These are phyloP conservation scores for Hyla sarda DNA, from an alignment of 2,113 vertebrate genomes.

Conservation along the genomic window DNA sequence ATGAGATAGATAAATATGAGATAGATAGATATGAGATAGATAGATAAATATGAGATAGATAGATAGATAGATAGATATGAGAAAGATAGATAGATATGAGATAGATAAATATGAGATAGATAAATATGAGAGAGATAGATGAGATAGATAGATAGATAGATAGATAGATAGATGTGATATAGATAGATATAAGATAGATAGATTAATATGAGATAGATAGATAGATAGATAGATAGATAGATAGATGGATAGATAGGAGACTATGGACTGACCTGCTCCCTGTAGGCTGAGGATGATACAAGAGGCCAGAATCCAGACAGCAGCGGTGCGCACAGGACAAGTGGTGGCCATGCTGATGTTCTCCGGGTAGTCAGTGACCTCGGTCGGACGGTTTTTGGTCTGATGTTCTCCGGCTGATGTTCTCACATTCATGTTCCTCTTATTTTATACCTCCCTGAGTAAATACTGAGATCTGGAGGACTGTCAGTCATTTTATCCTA, in stretches of 20 bases:
- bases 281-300: conserved; percentile 28
- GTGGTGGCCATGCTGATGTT: not conserved
- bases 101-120: no score
- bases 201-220: conserved; percentile 13
- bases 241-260: conserved; percentile 27
- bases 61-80: no score
- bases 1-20: no score
- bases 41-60: no score
- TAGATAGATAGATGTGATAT: not conserved
- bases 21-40: no score
- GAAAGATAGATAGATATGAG: no score
- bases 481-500: not conserved
- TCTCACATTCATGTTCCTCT: conserved; percentile 2
- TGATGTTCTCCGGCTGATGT: not conserved
- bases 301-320: not conserved
- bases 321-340: not conserved
- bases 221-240: conserved; percentile 2
- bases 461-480: not conserved
- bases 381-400: not conserved
- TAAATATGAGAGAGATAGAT: no score
- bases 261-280: conserved; percentile 24
- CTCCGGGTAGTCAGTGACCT: not conserved
- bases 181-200: not conserved
- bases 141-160: conserved; percentile 18
- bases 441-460: not conserved